Base-by-base conservation (phyloP, 2,888 invertebrate species). In the Drosophila emarginata region DNA sequence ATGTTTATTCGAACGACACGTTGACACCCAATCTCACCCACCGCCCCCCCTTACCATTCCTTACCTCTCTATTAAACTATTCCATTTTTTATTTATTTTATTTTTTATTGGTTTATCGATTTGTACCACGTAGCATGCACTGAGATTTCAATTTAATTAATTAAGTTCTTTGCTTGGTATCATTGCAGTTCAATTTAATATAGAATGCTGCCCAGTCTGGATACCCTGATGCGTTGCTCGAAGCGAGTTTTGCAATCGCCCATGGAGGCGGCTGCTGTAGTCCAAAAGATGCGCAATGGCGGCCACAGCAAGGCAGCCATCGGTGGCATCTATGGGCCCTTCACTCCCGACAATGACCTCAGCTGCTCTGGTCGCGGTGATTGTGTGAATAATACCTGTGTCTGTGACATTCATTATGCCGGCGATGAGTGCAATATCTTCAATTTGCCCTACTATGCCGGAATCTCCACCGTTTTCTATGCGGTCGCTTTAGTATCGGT, bases 371-470 rank as follows among this genome's bases (percentile, higher is more conserved):
- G 97, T 73, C 95, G 96, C 74, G 97, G 97, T 18, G 97, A 97
- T 92, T 97, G 97, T 92, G 94, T 96, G 90, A 97, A 97, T 91
- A 97, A 97, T 76, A 97, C 97, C 62, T 97, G 97, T 91, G 93
- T 97, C 80, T 97, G 97, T 92, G 97, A 97, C 93, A 97, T 97
- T 83, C 94, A 95, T 63, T 98, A 95, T 91, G 94, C 97, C 69
- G 97, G 97, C 9, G 95, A 95, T 69, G 94, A 95, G 88, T 96
- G 97, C 91, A 95, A 95, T 68, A 95, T 95, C 28, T 96, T 96
- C 74, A 97, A 97, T 92, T 91, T 96, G 81, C 95, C 96, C 32
- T 97, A 97, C 89, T 96, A 94, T 88, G 93, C 93, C 28, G 93
- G 93, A 90, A 95, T 95, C 69, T 95, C 95, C 32, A 94, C 95